Base-by-base conservation (phyloP, 2,113 vertebrate genomes). In the Myotis brandtii region DNA sequence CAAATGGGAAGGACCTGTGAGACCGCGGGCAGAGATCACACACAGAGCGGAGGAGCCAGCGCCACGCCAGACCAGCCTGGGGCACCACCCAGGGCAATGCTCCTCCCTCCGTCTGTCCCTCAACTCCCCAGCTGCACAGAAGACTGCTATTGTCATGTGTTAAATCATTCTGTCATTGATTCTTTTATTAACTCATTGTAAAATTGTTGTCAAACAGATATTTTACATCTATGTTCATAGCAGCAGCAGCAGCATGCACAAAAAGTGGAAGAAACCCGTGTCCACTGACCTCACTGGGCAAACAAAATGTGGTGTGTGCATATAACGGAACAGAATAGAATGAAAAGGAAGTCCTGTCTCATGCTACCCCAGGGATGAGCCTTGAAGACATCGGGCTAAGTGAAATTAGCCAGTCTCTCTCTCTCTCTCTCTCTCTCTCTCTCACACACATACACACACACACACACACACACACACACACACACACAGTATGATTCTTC, bases 1-100 rank as follows among this genome's bases (percentile, higher is more conserved):
- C 27, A 92, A 96, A 92, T 64, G 40, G 93, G n/a, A 46, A 80
- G n/a, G 89, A 96, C 92, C 62, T 96, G 76, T 40, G 95, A 52
- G 92, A 88, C 92, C 92, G 75, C 84, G 59, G 48, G 86, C 79
- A 90, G 73, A 13, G 21, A 37, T 73, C 72, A 30, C 64, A 80
- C 81, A 67, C 46, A 46, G 37, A 18, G 6, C 7, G 8, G 34
- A 12, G 3, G 18, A 96, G 64, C 73, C 32, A 69, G 16, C 40
- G 89, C 54, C 80, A 67, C 79, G 6, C 16, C 75, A 40, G 66
- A 62, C 34, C 27, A 48, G 59, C 30, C 34, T 37, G 40, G 12
- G 52, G 37, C 6, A 76, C 48, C 62, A 70, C 50, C 84, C 73
- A n/a, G 4, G 32, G 16, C 25, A 23, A 23, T 23, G 54, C 54